Percentiles rank a stretch among this genome's conserved stretches.
phyloP scores from a whole-genome alignment of 2,797 vertebrate genomes.

The Oreochromis grahami region DNA sequence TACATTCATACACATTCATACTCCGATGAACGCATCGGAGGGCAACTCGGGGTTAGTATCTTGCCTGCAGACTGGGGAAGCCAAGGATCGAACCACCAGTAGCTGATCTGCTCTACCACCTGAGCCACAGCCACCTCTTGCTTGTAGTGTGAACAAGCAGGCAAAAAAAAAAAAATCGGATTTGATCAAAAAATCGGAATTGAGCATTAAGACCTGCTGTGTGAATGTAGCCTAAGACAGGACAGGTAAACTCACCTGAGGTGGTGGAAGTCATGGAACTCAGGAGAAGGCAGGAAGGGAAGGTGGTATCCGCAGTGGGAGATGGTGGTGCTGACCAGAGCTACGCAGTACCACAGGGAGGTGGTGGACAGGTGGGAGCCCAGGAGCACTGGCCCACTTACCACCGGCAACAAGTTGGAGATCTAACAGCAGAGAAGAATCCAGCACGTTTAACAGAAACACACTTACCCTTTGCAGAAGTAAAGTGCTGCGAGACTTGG shows the following conservation, averaged over 20 bases:
- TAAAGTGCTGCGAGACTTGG: not conserved
- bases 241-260: constrained; percentile 78
- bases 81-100: no score
- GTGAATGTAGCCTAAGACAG: not conserved
- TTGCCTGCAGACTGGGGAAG: no score
- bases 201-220: no score
- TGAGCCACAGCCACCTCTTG: no score
- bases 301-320: constrained; percentile 94
- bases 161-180: no score
- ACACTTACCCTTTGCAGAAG: not conserved
- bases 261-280: constrained; percentile 96
- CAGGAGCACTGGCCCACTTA: constrained; percentile 81
- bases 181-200: no score
- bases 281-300: constrained; percentile 91
- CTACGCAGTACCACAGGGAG: constrained; percentile 82
- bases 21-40: no score
- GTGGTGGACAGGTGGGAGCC: constrained; percentile 85
- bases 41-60: no score
- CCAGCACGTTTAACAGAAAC: not conserved
- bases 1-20: no score
- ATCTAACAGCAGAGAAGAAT: constrained; percentile 58
- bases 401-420: constrained; percentile 84
- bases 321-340: constrained; percentile 80
- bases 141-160: no score
- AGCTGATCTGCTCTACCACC: no score